A percentile compares a stretch with the other conserved stretches of the same genome.
These are phyloP conservation scores for Cremastinae sp. DNA, from an alignment of 2,888 invertebrate genomes.

Conservation along the genomic window DNA sequence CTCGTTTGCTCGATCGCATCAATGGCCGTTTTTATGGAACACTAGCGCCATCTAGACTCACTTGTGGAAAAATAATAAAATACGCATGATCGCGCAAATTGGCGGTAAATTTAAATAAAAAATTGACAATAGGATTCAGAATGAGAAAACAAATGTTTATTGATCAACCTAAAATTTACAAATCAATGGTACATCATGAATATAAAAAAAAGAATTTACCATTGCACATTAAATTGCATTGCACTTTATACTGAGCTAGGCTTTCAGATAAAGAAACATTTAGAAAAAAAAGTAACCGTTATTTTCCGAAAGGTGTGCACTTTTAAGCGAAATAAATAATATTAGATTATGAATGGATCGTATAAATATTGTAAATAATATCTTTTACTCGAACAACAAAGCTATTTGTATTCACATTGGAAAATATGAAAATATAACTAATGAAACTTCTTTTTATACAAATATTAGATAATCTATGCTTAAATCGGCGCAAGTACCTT, in stretches of 20 bases:
- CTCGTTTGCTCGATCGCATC: conserved; percentile 30
- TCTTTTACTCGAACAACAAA: conserved; percentile 42
- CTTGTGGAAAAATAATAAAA: neutral
- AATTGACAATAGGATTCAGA: neutral
- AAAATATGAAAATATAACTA: conserved; percentile 64
- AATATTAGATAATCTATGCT: conserved; percentile 58
- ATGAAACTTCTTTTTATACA: conserved; percentile 63
- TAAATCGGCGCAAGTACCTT: conserved; percentile 57
- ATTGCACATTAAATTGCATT: conserved; percentile 54
- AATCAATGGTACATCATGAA: conserved; percentile 50
- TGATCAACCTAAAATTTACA: conserved; percentile 42
- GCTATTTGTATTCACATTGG: conserved; percentile 56
- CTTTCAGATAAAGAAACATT: conserved; percentile 24
- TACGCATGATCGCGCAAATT: neutral
- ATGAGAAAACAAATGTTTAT: conserved; percentile 43
- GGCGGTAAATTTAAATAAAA: neutral
- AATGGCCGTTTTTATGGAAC: conserved; percentile 11
- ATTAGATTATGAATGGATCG: neutral
- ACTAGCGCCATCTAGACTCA: conserved; percentile 1
- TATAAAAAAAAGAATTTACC: conserved; percentile 29
- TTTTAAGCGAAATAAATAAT: conserved; percentile 6
- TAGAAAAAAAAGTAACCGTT: conserved; percentile 14
- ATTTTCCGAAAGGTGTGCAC: conserved; percentile 24
- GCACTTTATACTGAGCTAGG: conserved; percentile 29
- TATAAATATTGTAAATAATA: conserved; percentile 4